Percentiles rank a stretch among this genome's conserved stretches.
Conservation (phyloP, 2,888 invertebrate genomes). For the Flabesymbios commensalis region DNA sequence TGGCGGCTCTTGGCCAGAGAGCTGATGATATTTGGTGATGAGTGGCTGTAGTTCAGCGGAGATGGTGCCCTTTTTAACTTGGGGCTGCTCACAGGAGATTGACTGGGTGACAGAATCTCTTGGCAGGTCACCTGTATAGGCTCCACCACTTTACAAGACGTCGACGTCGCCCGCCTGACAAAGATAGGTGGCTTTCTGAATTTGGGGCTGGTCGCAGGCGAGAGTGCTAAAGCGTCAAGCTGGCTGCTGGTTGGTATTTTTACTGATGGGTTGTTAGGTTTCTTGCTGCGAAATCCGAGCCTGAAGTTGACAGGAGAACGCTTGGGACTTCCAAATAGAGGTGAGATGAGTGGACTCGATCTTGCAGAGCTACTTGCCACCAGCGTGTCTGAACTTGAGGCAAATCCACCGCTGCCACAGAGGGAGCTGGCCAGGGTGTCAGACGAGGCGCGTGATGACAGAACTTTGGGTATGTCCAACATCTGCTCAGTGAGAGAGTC, state of each 20-base stretch:
- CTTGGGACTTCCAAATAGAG: conserved; percentile 2
- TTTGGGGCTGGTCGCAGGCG: conserved; percentile 49
- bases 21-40: conserved; percentile 57
- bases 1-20: conserved; percentile 39
- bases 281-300: conserved; percentile 23
- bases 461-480: conserved; percentile 16
- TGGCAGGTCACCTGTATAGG: no score
- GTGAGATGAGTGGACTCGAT: conserved; percentile 41
- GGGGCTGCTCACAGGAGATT: conserved; percentile 39
- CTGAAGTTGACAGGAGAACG: conserved; percentile 25
- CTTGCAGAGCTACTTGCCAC: conserved; percentile 53
- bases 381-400: conserved; percentile 54
- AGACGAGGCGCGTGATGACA: conserved; percentile 30
- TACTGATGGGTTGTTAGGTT: conserved; percentile 24
- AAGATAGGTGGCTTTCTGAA: conserved; percentile 37
- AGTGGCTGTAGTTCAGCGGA: conserved; percentile 58
- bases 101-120: conserved; percentile 1
- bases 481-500: neutral
- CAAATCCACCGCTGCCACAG: conserved; percentile 39
- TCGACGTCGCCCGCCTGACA: conserved; percentile 29
- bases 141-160: no score
- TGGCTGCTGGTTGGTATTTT: conserved; percentile 26
- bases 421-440: conserved; percentile 40
- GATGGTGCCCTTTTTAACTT: conserved; percentile 47
- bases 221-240: conserved; percentile 48